Evolutionary conservation across 2,888 invertebrate genomes (phyloP).

Genomic region (Mythimna ferrago): DNA sequence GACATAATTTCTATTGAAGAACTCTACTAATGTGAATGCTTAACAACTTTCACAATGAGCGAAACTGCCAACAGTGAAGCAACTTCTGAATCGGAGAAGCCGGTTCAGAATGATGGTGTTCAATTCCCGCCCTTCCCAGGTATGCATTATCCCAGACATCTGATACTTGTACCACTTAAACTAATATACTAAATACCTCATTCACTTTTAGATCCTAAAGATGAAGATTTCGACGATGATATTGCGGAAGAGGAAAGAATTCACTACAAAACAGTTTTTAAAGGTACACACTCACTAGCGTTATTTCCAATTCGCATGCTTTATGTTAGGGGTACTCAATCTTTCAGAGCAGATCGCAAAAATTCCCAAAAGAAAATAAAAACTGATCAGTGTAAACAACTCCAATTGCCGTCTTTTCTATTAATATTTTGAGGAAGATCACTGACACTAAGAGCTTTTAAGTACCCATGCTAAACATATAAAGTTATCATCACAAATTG

Average conservation of each 20-base stretch:
- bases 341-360: not conserved
- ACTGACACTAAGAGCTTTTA: not conserved
- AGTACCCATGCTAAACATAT: not conserved
- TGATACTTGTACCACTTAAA: not conserved
- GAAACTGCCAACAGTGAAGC: slow-evolving; percentile 77
- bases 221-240: slow-evolving; percentile 89
- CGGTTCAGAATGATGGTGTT: slow-evolving; percentile 78
- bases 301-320: not conserved
- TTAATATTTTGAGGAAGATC: not conserved
- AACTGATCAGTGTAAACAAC: not conserved
- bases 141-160: slow-evolving; percentile 53
- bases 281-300: slow-evolving; percentile 72
- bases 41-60: slow-evolving; percentile 76
- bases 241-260: slow-evolving; percentile 88
- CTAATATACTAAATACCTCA: not conserved
- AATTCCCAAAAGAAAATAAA: not conserved
- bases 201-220: slow-evolving; percentile 80
- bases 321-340: not conserved
- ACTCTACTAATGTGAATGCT: slow-evolving; percentile 47
- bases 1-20: slow-evolving; percentile 21
- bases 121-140: slow-evolving; percentile 87
- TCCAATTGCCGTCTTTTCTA: not conserved
- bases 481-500: not conserved
- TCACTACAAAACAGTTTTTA: slow-evolving; percentile 88
- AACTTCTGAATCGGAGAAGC: slow-evolving; percentile 80